Base-by-base conservation (phyloP, 2,888 invertebrate species). In the Nesidiocoris tenuis region DNA sequence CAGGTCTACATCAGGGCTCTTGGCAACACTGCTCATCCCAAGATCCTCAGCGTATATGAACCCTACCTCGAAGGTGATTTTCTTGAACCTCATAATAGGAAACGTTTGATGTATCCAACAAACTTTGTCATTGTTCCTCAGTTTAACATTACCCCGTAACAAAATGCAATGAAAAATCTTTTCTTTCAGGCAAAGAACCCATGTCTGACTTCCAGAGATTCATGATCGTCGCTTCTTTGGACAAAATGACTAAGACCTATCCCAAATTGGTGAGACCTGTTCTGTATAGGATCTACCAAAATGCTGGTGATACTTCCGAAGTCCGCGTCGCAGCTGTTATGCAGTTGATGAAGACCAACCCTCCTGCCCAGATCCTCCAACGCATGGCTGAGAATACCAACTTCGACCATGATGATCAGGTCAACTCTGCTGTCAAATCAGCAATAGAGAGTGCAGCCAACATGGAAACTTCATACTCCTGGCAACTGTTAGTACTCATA, bases 301-400 rank as follows among this genome's bases (percentile, higher is more conserved):
- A 91, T 82, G 84, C 86, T 5, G 88, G 87, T 76, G 91, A 91
- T 80, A 83, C 85, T 18, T 86, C 88, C 79, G 89, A 90, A 84
- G 85, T 91, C 5, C 87, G 91, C 81, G 87, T 87, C 63, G 87
- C 88, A 66, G 90, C 91, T 65, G 87, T 90, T 0, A 86, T 86
- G 76, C 85, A 86, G 68, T 83, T 91, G 77, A 88, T 90, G 84
- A 85, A 84, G 80, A 85, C 88, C n/a, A 84, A 85, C 57, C 91
- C 91, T 39, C 86, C 89, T 7, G 83, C 85, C 19, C 84, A 84
- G 16, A 88, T 91, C 87, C 87, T 91, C 81, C 89, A 90, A 83
- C 85, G 87, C 25, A 90, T 92, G 88, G 91, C 91, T 23, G 85
- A 87, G 81, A 87, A 87, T 84, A 91, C 90, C 7, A 86, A 90